Conservation (phyloP, 2,888 invertebrate genomes). For the Blastobasis lacticolella region DNA sequence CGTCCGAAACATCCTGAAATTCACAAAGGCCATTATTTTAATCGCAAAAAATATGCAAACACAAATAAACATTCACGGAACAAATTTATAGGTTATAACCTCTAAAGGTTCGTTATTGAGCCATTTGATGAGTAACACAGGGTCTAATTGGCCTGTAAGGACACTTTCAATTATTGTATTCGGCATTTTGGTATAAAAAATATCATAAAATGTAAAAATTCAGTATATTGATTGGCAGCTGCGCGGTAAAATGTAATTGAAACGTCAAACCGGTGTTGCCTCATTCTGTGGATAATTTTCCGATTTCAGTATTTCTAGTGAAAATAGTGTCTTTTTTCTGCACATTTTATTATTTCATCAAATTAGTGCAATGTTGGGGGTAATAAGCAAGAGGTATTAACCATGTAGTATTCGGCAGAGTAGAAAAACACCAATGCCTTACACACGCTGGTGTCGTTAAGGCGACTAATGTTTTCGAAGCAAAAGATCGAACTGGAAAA, state of each 20-base stretch:
- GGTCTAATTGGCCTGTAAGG: conserved; percentile 53
- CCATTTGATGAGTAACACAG: conserved; percentile 56
- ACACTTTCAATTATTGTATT: conserved; percentile 64
- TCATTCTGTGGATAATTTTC: no score
- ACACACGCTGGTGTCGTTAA: no score
- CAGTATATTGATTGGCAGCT: conserved; percentile 3
- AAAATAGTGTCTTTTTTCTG: no score
- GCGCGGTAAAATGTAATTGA: conserved; percentile 6
- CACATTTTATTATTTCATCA: no score
- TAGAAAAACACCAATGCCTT: no score
- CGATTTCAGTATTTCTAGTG: no score
- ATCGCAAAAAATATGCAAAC: not conserved
- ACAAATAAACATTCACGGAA: conserved; percentile 11
- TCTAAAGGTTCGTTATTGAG: conserved; percentile 49
- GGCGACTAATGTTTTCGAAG: no score
- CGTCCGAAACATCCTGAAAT: conserved; percentile 53
- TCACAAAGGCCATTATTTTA: conserved; percentile 13
- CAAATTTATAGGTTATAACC: conserved; percentile 39
- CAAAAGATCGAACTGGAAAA: no score
- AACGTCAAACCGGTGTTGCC: not conserved
- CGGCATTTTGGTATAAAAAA: conserved; percentile 42
- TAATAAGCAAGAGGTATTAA: no score
- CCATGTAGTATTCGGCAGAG: no score
- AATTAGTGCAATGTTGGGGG: no score
- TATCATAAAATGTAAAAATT: not conserved